Evolutionary conservation across 2,113 vertebrate genomes (phyloP).

Genomic region (Oryzias celebensis): DNA sequence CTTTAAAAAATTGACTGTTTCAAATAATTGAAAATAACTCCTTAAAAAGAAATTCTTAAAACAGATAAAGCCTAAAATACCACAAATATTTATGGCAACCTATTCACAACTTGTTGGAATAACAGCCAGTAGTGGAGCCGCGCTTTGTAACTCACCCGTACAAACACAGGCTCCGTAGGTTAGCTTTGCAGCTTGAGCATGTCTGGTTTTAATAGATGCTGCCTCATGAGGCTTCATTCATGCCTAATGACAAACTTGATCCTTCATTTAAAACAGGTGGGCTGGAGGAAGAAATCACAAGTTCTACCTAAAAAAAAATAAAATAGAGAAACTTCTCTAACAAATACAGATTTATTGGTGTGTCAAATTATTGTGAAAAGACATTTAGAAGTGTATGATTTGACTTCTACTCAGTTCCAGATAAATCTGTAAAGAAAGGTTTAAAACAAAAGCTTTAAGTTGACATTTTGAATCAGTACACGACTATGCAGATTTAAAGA

Average conservation of each 20-base stretch:
- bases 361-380: neutral
- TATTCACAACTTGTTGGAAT: neutral
- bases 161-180: neutral
- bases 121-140: neutral
- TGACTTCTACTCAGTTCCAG: too few relatives aligned
- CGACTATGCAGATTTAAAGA: too few relatives aligned
- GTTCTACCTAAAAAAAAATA: neutral
- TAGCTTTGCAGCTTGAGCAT: neutral
- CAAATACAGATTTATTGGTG: neutral
- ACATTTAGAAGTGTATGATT: neutral
- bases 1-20: too few relatives aligned
- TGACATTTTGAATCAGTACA: too few relatives aligned
- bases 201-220: neutral
- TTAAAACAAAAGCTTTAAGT: too few relatives aligned
- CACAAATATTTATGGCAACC: neutral
- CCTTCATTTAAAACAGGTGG: conserved; percentile 6
- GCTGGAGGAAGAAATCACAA: neutral
- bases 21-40: too few relatives aligned
- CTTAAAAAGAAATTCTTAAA: neutral
- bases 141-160: neutral
- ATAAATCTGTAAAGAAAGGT: too few relatives aligned
- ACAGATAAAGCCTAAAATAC: neutral
- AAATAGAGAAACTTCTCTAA: neutral
- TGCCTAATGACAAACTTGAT: neutral
- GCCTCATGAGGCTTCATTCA: neutral